Percentiles rank a stretch among this genome's conserved stretches.
Evolutionary conservation across 2,113 vertebrate species (phyloP).

Genomic region (Rostratula benghalensis): DNA sequence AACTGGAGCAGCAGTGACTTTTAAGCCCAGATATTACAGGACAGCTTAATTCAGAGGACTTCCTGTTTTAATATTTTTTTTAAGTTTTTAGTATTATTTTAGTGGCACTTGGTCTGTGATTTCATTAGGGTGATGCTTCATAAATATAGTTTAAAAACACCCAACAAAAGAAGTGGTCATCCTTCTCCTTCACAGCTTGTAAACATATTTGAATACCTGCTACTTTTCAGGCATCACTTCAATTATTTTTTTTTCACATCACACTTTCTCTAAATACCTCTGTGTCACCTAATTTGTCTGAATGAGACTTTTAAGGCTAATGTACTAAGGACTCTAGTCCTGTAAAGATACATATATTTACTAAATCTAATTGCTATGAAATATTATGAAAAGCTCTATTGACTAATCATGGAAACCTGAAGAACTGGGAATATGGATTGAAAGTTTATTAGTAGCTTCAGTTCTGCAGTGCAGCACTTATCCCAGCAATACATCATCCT

Average conservation of each 20-base stretch:
- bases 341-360: rapidly evolving
- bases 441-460: background rate
- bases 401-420: background rate
- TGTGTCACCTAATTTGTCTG: background rate
- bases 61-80: background rate
- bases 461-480: background rate
- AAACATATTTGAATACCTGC: background rate
- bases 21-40: background rate
- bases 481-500: background rate
- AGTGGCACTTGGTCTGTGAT: background rate
- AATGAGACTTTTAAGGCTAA: background rate
- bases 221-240: background rate
- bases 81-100: background rate
- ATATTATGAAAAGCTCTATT: background rate
- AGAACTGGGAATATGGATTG: background rate
- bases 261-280: background rate
- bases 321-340: background rate
- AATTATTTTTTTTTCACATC: background rate
- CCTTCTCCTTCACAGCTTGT: background rate
- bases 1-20: background rate
- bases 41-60: background rate
- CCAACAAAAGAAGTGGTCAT: background rate
- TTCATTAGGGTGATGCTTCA: background rate
- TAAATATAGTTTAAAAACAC: background rate
- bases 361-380: background rate